Percentiles rank a stretch among this genome's conserved stretches.
These are phyloP conservation scores for Ctena decussata DNA, from an alignment of 2,888 invertebrate species.

Conservation along the genomic window DNA sequence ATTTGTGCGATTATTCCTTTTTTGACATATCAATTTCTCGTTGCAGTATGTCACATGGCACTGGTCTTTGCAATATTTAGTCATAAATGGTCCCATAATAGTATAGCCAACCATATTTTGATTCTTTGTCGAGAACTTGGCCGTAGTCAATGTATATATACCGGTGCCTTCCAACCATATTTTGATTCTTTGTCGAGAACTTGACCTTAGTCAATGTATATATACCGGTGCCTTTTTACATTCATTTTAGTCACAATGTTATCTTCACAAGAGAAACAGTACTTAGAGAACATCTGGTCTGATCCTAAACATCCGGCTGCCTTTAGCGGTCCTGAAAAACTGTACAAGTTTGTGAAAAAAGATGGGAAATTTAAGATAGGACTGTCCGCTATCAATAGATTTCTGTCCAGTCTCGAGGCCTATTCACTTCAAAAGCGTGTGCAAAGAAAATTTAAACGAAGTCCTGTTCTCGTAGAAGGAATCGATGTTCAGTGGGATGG, in stretches of 20 bases:
- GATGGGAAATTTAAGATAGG: slow-evolving; percentile 39
- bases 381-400: slow-evolving; percentile 11
- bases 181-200: not conserved
- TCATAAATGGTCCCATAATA: not conserved
- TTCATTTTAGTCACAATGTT: slow-evolving; percentile 14
- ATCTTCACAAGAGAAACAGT: slow-evolving; percentile 11
- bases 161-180: not conserved
- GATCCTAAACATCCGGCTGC: not conserved
- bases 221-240: not conserved
- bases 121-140: not conserved
- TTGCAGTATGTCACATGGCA: not conserved
- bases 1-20: not conserved
- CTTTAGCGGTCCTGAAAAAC: slow-evolving; percentile 16
- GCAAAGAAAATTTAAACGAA: not conserved
- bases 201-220: not conserved
- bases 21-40: not conserved
- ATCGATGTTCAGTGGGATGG: not conserved
- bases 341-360: slow-evolving; percentile 18
- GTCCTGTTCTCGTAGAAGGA: not conserved
- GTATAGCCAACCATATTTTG: not conserved
- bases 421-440: not conserved
- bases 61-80: not conserved
- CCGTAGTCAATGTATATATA: not conserved
- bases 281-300: slow-evolving; percentile 24
- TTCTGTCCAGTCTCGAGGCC: not conserved